Base-by-base conservation (phyloP, 2,888 invertebrate genomes). In the Eurytoma californica region DNA sequence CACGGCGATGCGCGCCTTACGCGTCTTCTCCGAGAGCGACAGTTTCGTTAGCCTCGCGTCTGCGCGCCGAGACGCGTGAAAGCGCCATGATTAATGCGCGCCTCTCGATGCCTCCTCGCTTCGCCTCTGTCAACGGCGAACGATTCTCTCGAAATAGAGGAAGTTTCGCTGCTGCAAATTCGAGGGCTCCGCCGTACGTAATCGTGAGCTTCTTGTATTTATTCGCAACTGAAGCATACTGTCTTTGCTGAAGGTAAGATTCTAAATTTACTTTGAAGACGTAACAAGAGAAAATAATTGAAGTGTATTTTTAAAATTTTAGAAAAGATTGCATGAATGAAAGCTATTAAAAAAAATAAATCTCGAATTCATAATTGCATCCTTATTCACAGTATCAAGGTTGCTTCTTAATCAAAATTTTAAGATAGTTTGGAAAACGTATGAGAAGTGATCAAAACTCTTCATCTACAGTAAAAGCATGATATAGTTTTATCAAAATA, bases 41-140 rank as follows among this genome's bases (percentile, higher is more conserved):
- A 55, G 53, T 58, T 16, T 58, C 47, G 69, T 63, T 58, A 18
- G 3, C 20, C 20, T 24, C 65, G 57, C 13, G 49, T 49, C 58
- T 9, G 30, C 63, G 39, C 67, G 47, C 77, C 74, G 77, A 58
- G 67, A 30, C 57, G 78, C 79, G 74, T 79, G 80, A 80, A 80
- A 66, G 75, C 60, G 60, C 69, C 61, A 16, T 70, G 80, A 80
- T 75, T 73, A 63, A 75, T 72, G 74, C 61, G n/a, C 63, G 67
- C 53, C 58, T 72, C 72, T 60, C 72, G 53, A 67, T 75, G n/a
- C 61, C 39, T 18, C n/a, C 30, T 63, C 55, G 30, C 65, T 53
- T 58, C 20, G 61, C 60, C 28, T 55, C 39, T 39, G 39, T 39
- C 39, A 39, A 39, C 39, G 39, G 9, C 7, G 9, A 39, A 39